Evolutionary conservation across 2,888 invertebrate species (phyloP), one percentile per base, ranked within the genome.

Genomic region (Nomada fabriciana): DNA sequence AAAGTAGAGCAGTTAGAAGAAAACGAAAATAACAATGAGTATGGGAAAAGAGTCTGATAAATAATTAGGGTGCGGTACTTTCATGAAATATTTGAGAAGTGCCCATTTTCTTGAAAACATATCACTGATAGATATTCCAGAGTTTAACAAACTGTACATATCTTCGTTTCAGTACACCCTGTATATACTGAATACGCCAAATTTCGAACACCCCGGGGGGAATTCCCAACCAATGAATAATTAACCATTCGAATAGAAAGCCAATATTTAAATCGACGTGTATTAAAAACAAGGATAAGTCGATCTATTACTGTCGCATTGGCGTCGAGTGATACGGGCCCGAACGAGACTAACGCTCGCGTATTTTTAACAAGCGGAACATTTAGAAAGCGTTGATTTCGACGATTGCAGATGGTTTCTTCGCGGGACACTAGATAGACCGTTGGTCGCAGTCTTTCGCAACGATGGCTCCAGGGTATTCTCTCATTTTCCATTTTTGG

Each of bases 341-440:
- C 52, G 15, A 53, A 23, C 23, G 20, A n/a, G 43, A 29, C 43
- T 25, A 74, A 76, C 53, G 47, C 59, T 76, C 36, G 47, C 65
- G 70, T 65, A 76, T 80, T 80, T 80, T 70, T 64, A 78, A 78
- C 63, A 63, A 80, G 79, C 69, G 70, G 11, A 70, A 65, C 76
- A 55, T 80, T 76, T 80, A 80, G 76, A 80, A 76, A 80, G 79
- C 79, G 79, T 53, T 18, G 60, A 53, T 76, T 80, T 80, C 65
- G 53, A 70, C 70, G 47, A 76, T 64, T 61, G 53, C 59, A 13
- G 43, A 53, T 43, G 9, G 65, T 77, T 25, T 47, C 53, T n/a
- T 61, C 55, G 20, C 50, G 71, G 29, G 77, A 67, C 50, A 23
- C 36, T 36, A 57, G 43, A 43, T 70, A 63, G 29, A 18, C 7